Percentiles rank a stretch among this genome's conserved stretches.
Evolutionary conservation across 92 coral and sea anemone species (phyloP).

Genomic region (Pocillopora meandrina): DNA sequence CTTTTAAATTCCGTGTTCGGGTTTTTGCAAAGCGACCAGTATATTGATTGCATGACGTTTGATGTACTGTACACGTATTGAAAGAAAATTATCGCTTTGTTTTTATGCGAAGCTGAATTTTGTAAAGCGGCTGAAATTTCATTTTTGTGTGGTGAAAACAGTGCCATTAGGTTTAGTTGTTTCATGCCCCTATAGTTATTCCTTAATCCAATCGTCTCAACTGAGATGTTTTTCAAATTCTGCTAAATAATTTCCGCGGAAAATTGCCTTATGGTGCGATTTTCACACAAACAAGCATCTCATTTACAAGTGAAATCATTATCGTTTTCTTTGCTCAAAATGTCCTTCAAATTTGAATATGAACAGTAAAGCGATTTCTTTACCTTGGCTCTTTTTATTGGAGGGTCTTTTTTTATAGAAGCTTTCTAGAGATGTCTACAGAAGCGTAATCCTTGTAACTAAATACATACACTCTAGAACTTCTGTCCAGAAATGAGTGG

Average conservation of each 20-base stretch:
- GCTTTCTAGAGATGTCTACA: neutral
- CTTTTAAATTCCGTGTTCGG: neutral
- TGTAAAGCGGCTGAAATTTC: neutral
- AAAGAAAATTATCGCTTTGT: conserved; percentile 16
- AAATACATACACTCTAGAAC: neutral
- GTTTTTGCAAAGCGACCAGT: neutral
- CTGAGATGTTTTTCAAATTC: neutral
- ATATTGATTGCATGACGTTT: conserved; percentile 1
- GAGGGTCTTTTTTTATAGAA: neutral
- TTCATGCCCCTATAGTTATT: too few relatives aligned
- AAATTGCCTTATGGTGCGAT: neutral
- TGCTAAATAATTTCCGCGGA: neutral
- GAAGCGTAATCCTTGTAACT: neutral
- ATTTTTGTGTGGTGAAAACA: neutral
- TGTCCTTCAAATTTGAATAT: neutral
- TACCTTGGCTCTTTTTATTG: neutral
- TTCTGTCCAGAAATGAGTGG: conserved; percentile 3
- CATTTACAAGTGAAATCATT: conserved; percentile 17
- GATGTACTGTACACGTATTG: conserved; percentile 14
- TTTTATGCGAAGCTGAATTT: neutral
- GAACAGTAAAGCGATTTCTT: conserved; percentile 2
- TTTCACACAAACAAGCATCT: conserved; percentile 1
- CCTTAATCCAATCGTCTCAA: too few relatives aligned
- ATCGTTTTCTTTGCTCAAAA: neutral
- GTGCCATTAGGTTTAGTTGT: too few relatives aligned